phyloP scores from a whole-genome alignment of 2,888 invertebrate species.

The Molorchus minor region DNA sequence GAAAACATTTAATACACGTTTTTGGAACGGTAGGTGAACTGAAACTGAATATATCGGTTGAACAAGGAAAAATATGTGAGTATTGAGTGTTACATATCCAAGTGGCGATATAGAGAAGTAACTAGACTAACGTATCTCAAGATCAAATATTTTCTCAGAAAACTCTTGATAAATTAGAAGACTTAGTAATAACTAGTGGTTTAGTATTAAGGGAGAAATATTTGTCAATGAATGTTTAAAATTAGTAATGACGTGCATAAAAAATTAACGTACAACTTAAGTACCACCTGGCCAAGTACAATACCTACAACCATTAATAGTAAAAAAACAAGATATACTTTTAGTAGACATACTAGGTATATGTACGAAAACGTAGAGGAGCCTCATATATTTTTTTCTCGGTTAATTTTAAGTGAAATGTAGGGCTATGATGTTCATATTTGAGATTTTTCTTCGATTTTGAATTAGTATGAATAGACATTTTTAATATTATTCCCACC shows the following conservation, averaged over 20 bases:
- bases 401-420: too few species aligned
- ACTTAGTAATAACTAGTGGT: constrained; percentile 52
- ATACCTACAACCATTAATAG: too few species aligned
- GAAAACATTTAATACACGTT: constrained; percentile 62
- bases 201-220: constrained; percentile 66
- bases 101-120: constrained; percentile 72
- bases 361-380: too few species aligned
- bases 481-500: too few species aligned
- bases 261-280: too few species aligned
- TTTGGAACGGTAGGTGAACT: constrained; percentile 65
- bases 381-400: too few species aligned
- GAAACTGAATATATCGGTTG: constrained; percentile 71
- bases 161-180: constrained; percentile 69
- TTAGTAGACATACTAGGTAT: too few species aligned
- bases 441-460: too few species aligned
- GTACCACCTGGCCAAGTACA: too few species aligned
- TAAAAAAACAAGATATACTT: too few species aligned
- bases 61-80: constrained; percentile 72
- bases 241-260: constrained; percentile 71
- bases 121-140: constrained; percentile 70
- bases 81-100: constrained; percentile 69
- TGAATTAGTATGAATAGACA: too few species aligned
- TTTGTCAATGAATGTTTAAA: constrained; percentile 72
- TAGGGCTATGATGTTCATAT: too few species aligned
- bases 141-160: constrained; percentile 74